Percentiles rank a stretch among this genome's conserved stretches.
phyloP scores from a whole-genome alignment of 2,797 vertebrate species.

The Melanotaenia trifasciata region DNA sequence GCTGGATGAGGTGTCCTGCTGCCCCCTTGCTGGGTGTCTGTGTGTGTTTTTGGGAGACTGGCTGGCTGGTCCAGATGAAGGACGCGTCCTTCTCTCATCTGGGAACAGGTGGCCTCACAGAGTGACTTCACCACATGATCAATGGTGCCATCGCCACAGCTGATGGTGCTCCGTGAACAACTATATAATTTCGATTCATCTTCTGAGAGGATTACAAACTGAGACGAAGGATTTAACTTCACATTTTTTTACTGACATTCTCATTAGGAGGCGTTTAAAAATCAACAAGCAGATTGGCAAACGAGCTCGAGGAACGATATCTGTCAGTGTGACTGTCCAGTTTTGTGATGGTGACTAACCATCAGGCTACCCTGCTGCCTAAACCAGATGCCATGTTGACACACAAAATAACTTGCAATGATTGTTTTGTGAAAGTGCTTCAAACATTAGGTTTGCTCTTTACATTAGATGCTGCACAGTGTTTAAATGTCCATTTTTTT shows the following conservation, averaged over 20 bases:
- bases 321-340: slow-evolving; percentile 45
- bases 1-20: slow-evolving; percentile 72
- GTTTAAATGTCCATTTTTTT: slow-evolving; percentile 33
- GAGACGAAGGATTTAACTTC: slow-evolving; percentile 41
- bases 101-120: slow-evolving; percentile 82
- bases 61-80: slow-evolving; percentile 70
- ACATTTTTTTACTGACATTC: slow-evolving; percentile 41
- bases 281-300: slow-evolving; percentile 45
- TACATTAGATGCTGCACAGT: slow-evolving; percentile 45
- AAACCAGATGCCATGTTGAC: slow-evolving; percentile 60
- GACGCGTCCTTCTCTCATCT: slow-evolving; percentile 74
- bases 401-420: slow-evolving; percentile 38
- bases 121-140: slow-evolving; percentile 77
- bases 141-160: slow-evolving; percentile 63
- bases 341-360: slow-evolving; percentile 60
- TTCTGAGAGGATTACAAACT: slow-evolving; percentile 83
- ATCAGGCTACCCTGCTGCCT: slow-evolving; percentile 40
- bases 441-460: slow-evolving; percentile 43
- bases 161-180: slow-evolving; percentile 46
- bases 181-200: slow-evolving; percentile 74
- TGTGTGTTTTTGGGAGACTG: slow-evolving; percentile 68
- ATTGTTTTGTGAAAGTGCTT: slow-evolving; percentile 34
- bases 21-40: slow-evolving; percentile 70
- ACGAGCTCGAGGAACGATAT: slow-evolving; percentile 37
- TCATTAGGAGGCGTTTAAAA: slow-evolving; percentile 27